Evolutionary conservation across 2,797 vertebrate species (phyloP).

Genomic region (Pseudochirops cupreus): DNA sequence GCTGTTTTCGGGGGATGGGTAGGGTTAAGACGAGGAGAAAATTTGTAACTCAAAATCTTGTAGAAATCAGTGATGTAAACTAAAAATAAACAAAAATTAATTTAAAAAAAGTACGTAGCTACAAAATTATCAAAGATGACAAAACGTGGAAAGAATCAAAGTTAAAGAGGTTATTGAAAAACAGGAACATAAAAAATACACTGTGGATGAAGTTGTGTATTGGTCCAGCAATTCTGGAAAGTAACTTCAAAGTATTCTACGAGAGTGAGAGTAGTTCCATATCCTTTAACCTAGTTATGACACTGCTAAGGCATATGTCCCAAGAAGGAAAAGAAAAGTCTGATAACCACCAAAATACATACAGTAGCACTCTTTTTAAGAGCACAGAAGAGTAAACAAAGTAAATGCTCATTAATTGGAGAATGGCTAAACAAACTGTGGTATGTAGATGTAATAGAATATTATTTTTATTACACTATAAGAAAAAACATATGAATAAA

Average conservation of each 20-base stretch:
- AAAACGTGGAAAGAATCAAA: background rate
- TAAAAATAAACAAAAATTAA: too few relatives aligned
- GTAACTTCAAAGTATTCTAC: background rate
- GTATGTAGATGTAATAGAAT: background rate
- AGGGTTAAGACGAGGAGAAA: too few relatives aligned
- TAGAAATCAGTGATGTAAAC: too few relatives aligned
- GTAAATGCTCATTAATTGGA: background rate
- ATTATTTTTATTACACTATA: background rate
- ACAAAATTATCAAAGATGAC: background rate
- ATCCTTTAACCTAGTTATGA: background rate
- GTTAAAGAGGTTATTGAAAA: background rate
- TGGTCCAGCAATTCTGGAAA: background rate
- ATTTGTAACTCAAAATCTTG: too few relatives aligned
- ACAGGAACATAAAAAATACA: background rate
- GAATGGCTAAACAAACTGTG: background rate
- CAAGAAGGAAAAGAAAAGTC: background rate
- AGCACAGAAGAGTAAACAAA: background rate
- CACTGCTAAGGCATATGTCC: background rate
- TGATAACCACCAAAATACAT: background rate
- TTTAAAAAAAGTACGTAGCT: background rate
- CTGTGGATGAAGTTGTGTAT: background rate
- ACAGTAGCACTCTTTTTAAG: background rate
- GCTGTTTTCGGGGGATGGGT: too few relatives aligned
- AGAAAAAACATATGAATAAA: conserved; percentile 7
- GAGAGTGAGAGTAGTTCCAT: background rate